A percentile compares a stretch with the other conserved stretches of the same genome.
phyloP scores from a whole-genome alignment of 2,113 vertebrate species.

The Zingel zingel region DNA sequence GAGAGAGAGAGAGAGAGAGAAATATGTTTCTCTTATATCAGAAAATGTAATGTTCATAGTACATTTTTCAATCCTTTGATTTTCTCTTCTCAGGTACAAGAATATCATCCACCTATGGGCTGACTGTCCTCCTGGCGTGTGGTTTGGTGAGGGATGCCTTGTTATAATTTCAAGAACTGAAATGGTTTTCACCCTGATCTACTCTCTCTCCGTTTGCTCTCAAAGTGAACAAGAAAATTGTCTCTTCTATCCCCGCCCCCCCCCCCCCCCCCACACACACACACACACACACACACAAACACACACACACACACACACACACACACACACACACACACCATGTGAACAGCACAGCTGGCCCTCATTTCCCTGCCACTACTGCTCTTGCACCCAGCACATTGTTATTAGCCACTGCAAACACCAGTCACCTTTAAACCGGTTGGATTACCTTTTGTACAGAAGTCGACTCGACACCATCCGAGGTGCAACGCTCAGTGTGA shows the following conservation, averaged over 20 bases:
- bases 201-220: conserved; percentile 78
- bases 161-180: conserved; percentile 94
- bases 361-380: conserved; percentile 86
- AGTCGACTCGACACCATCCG: conserved; percentile 42
- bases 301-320: neutral
- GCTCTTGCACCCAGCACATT: conserved; percentile 89
- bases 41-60: neutral
- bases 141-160: conserved; percentile 93
- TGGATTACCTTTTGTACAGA: conserved; percentile 82
- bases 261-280: neutral
- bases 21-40: no score
- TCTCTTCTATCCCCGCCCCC: conserved; percentile 72
- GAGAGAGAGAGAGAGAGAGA: no score
- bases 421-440: conserved; percentile 86
- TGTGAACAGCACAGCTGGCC: conserved; percentile 90
- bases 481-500: conserved; percentile 38
- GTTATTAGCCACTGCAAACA: conserved; percentile 86
- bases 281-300: neutral
- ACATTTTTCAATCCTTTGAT: conserved; percentile 9
- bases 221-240: conserved; percentile 91
- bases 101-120: conserved; percentile 94
- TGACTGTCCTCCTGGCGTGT: conserved; percentile 91
- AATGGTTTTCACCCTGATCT: conserved; percentile 81
- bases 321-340: conserved; percentile 67
- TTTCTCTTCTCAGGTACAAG: conserved; percentile 92